Base-by-base conservation (phyloP, 2,888 invertebrate species). In the Synergus gifuensis region DNA sequence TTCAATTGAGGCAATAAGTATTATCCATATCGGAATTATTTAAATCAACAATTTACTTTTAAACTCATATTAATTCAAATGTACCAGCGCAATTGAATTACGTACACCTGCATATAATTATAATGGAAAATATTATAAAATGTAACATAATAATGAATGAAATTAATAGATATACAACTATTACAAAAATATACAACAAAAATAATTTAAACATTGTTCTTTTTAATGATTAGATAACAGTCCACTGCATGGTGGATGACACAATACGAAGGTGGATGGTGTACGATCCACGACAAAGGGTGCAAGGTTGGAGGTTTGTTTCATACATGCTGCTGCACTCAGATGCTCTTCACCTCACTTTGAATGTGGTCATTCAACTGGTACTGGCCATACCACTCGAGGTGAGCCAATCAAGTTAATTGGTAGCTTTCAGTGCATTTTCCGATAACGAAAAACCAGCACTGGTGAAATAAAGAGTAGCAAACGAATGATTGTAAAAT, bases 241-340 rank as follows among this genome's bases (percentile, higher is more conserved):
- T 91, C 58, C 90, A 91, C 85, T 91, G 90, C 80, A 84, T 91
- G 80, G 90, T 90, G 77, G 89, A 91, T 84, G 90, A 90, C 78
- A 86, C 88, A 73, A 86, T 86, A 76, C 89, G 89, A 82, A 88
- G 89, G 87, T 92, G 91, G 92, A 92, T 95, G 78, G 93, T 95
- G 82, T 95, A 94, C 91, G 94, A 95, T 86, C 95, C 95, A 0
- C 93, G 93, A 85, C 94, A 95, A 92, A 94, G 95, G 85, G 92
- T 93, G 67, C 94, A 97, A 91, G 93, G 96, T 44, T 98, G 97
- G 98, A 94, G 97, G 84, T 95, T 96, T 89, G 89, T 96, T 79
- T 95, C 96, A 64, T 98, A 98, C 92, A 96, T 96, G 93, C 93
- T 96, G 85, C 93, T 97, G 79, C 98, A 98, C 93, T 96, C 96